A percentile compares a stretch with the other conserved stretches of the same genome.
Evolutionary conservation across 1,140 invertebrate species (phyloP).

Genomic region (Orchestia grillus): DNA sequence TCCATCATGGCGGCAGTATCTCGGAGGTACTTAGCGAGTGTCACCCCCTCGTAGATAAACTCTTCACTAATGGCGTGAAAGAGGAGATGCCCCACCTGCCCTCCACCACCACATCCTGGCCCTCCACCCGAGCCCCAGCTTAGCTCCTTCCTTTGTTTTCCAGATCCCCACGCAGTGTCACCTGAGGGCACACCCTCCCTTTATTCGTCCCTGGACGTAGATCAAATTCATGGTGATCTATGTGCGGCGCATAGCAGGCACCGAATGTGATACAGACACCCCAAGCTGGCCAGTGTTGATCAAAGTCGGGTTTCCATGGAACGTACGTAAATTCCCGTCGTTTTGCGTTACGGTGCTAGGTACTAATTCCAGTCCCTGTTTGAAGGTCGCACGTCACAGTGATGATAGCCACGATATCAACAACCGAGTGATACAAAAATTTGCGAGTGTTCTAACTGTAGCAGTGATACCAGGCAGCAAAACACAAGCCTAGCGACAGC

Average conservation of each 20-base stretch:
- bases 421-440: no score
- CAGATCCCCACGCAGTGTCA: neutral
- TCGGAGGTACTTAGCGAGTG: conserved; percentile 38
- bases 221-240: neutral
- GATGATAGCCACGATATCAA: no score
- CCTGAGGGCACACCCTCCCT: neutral
- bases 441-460: no score
- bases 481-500: no score
- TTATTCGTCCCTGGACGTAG: neutral
- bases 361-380: neutral
- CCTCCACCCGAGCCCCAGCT: neutral
- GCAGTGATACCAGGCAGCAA: no score
- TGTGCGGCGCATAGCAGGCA: neutral
- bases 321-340: neutral
- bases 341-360: neutral
- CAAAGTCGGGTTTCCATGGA: neutral
- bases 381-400: neutral
- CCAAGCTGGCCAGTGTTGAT: neutral
- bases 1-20: conserved; percentile 21
- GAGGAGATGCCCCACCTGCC: conserved; percentile 20
- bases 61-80: conserved; percentile 47
- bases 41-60: conserved; percentile 25
- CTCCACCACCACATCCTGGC: neutral
- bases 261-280: neutral
- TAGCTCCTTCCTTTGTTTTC: neutral